Evolutionary conservation across 1,140 invertebrate genomes (phyloP), one percentile per base, ranked within the genome.

Genomic region (Oryzaephilus surinamensis): DNA sequence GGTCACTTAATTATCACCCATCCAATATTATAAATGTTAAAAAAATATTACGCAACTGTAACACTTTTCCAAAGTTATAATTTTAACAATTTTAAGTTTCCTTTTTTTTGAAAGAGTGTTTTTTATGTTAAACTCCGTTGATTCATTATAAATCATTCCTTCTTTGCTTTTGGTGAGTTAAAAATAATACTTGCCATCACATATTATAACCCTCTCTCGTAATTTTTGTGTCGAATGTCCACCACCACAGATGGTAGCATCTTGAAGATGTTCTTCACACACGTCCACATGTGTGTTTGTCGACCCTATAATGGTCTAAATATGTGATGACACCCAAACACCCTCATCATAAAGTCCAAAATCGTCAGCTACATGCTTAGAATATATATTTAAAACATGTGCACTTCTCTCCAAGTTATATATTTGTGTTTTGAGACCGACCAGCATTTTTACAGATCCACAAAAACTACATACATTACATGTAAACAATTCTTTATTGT

Each of bases 251-350:
- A 48, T 46, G 50, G 32, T 46, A 45, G 43, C 45, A 45, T 51
- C 52, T 57, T 55, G 55, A 53, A 53, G 52, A 55, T 55, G 48
- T 57, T 57, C 51, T 51, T 55, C 52, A 53, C 52, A 53, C 52
- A 40, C 43, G 38, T 57, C 41, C 55, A 57, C 55, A 53, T 50
- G 48, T 51, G 48, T 41, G 33, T 41, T 23, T 16, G 44, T 35
- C 30, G 43, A 40, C 47, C 52, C 48, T 43, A 41, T 31, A 38
- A 41, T 33, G 10, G 33, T 16, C 32, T 17, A 12, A 19, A 16
- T 10, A 33, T n/a, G 29, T 10, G 32, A 24, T 20, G 18, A 37
- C 20, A 27, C 6, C 34, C 33, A 13, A 31, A 19, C 32, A 18
- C 18, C 38, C 38, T 29, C 13, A 14, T 5, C 43, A 36, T 32